A percentile compares a stretch with the other conserved stretches of the same genome.
These are phyloP conservation scores for Isoperla grammatica DNA, from an alignment of 2,888 invertebrate genomes.

Conservation along the genomic window DNA sequence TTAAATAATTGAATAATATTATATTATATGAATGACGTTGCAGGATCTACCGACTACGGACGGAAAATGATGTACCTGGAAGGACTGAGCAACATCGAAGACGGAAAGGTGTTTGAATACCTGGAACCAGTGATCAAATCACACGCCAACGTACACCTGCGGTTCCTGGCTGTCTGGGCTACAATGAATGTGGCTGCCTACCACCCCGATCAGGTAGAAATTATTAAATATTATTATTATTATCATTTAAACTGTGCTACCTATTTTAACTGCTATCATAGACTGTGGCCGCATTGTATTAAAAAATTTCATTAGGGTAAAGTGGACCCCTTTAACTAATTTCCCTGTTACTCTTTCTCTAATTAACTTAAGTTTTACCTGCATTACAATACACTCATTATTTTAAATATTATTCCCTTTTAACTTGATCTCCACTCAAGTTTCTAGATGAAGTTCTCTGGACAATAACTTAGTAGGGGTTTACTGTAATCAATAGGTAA, in stretches of 20 bases:
- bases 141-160: slow-evolving; percentile 49
- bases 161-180: slow-evolving; percentile 64
- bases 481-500: too few relatives aligned
- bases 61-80: slow-evolving; percentile 66
- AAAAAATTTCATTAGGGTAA: too few relatives aligned
- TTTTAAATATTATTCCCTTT: too few relatives aligned
- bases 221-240: too few relatives aligned
- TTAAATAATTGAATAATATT: background rate
- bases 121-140: slow-evolving; percentile 47
- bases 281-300: too few relatives aligned
- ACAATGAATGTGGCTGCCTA: slow-evolving; percentile 49
- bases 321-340: too few relatives aligned
- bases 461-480: too few relatives aligned
- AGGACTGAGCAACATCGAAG: slow-evolving; percentile 60
- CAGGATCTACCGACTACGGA: slow-evolving; percentile 60
- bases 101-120: slow-evolving; percentile 51
- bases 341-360: too few relatives aligned
- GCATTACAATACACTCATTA: too few relatives aligned
- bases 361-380: too few relatives aligned
- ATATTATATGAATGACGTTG: slow-evolving; percentile 24
- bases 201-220: slow-evolving; percentile 49
- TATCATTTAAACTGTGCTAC: background rate
- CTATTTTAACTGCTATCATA: background rate
- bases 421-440: too few relatives aligned
- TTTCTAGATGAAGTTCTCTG: too few relatives aligned